Conservation (phyloP, 2,888 invertebrate genomes). For the Pandemis heparana region DNA sequence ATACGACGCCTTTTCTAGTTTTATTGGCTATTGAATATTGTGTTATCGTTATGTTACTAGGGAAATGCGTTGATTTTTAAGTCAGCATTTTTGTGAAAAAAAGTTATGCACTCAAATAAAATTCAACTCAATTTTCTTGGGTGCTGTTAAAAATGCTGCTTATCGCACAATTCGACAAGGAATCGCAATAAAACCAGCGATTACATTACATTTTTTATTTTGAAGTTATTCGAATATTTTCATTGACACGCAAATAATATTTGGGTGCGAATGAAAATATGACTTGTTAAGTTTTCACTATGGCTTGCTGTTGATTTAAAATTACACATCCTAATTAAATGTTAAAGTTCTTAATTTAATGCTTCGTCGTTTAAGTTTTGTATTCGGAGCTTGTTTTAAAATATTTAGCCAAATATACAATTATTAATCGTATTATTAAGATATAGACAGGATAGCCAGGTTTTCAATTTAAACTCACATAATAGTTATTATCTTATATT, state of each 20-base stretch:
- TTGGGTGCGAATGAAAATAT: constrained; percentile 43
- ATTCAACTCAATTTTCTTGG: neutral
- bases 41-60: constrained; percentile 73
- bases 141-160: constrained; percentile 24
- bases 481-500: constrained; percentile 69
- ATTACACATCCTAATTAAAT: constrained; percentile 82
- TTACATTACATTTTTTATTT: constrained; percentile 85
- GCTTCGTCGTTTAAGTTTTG: constrained; percentile 76
- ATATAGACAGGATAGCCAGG: constrained; percentile 84
- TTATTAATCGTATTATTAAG: constrained; percentile 78
- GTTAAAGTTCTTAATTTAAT: constrained; percentile 69
- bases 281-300: constrained; percentile 80
- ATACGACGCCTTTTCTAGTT: constrained; percentile 70
- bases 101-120: neutral
- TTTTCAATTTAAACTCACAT: constrained; percentile 83
- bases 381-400: constrained; percentile 69
- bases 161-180: constrained; percentile 20
- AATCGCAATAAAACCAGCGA: constrained; percentile 63
- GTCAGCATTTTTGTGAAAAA: constrained; percentile 25
- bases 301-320: constrained; percentile 80
- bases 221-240: constrained; percentile 53
- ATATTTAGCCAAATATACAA: constrained; percentile 83
- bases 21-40: constrained; percentile 72
- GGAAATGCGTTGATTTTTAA: constrained; percentile 60
- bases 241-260: constrained; percentile 47